Conservation (phyloP, 30 jellyfish, hydroid and myxozoan species). For the Rhopilema esculentum region DNA sequence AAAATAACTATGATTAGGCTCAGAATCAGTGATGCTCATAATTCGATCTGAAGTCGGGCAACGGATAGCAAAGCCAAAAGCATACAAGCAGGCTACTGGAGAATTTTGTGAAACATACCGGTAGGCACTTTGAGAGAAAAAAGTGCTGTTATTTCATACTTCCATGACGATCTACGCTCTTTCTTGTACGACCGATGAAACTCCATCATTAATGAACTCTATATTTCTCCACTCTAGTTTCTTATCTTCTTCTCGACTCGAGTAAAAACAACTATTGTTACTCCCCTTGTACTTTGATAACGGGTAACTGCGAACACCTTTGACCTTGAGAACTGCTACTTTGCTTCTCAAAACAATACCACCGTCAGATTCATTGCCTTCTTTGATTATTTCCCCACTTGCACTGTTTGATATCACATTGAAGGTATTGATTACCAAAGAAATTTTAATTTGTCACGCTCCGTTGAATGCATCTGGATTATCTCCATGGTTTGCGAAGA, state of each 20-base stretch:
- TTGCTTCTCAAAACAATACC: not conserved
- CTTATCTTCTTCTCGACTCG: not conserved
- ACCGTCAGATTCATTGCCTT: not conserved
- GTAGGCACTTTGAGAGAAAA: slow-evolving; percentile 29
- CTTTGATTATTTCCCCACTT: not conserved
- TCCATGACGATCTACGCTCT: slow-evolving; percentile 18
- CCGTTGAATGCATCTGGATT: not conserved
- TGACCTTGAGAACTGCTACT: not conserved
- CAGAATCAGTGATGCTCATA: no score
- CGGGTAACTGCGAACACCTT: no score
- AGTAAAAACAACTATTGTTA: not conserved
- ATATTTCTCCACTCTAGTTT: no score
- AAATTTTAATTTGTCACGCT: not conserved
- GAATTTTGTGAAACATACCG: no score
- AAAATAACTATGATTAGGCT: no score
- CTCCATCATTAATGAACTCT: not conserved
- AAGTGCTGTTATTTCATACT: slow-evolving; percentile 12
- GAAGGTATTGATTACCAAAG: not conserved
- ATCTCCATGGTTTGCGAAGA: not conserved
- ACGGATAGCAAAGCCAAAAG: no score
- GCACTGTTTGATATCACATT: not conserved
- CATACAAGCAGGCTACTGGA: no score
- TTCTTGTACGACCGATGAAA: not conserved
- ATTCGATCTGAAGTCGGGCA: no score
- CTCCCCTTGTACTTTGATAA: not conserved